Conservation (phyloP, 2,113 vertebrate species). For the Micronycteris hirsuta region DNA sequence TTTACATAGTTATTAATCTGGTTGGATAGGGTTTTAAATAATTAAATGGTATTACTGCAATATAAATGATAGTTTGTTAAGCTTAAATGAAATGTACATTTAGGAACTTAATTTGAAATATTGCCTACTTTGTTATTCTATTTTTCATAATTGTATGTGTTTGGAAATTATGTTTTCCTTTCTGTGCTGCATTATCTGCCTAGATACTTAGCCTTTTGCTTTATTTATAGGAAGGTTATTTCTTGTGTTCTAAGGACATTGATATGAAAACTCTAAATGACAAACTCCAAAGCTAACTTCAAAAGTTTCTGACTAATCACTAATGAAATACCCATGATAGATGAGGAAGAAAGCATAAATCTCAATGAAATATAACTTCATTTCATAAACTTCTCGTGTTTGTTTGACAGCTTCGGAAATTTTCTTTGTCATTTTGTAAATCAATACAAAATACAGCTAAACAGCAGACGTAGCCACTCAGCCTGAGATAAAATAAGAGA, state of each 20-base stretch:
- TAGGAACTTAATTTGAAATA: constrained; percentile 69
- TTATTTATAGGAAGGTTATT: constrained; percentile 58
- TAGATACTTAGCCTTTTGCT: constrained; percentile 15
- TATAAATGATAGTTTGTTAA: constrained; percentile 67
- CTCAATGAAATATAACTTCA: background rate
- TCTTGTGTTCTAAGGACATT: constrained; percentile 49
- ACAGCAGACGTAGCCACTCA: constrained; percentile 65
- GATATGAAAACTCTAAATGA: constrained; percentile 31
- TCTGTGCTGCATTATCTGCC: background rate
- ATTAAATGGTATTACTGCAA: constrained; percentile 61
- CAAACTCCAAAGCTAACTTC: constrained; percentile 10
- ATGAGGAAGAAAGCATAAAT: constrained; percentile 23
- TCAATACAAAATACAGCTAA: constrained; percentile 69
- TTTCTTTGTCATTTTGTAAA: constrained; percentile 70
- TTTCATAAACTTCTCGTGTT: background rate
- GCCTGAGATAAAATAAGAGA: constrained; percentile 64
- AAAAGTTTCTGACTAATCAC: constrained; percentile 46
- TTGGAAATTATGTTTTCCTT: constrained; percentile 39
- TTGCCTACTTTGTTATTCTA: constrained; percentile 56
- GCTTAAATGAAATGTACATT: constrained; percentile 69
- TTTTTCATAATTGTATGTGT: constrained; percentile 60
- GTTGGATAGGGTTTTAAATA: constrained; percentile 69
- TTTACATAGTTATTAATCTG: constrained; percentile 65
- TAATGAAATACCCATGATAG: constrained; percentile 55
- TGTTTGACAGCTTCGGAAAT: constrained; percentile 67